Evolutionary conservation across 2,888 invertebrate genomes (phyloP).

Genomic region (Orthosia gothica): DNA sequence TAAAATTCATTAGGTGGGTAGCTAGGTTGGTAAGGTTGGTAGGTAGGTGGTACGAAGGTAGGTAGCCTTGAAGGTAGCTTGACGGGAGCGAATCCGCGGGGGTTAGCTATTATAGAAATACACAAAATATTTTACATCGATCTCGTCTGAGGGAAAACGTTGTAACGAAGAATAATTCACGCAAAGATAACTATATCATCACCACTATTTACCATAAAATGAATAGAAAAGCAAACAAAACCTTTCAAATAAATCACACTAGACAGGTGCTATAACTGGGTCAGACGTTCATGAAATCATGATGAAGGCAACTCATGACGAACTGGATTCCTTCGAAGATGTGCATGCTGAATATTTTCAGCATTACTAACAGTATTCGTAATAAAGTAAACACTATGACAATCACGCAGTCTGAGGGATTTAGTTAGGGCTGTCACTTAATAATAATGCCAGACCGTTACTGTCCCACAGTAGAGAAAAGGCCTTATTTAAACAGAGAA

Average conservation of each 20-base stretch:
- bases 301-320: constrained; percentile 41
- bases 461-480: no score
- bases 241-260: constrained; percentile 5
- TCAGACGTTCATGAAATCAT: constrained; percentile 22
- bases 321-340: constrained; percentile 50
- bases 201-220: not conserved
- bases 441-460: no score
- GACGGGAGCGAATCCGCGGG: no score
- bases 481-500: no score
- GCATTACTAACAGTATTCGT: constrained; percentile 50
- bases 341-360: constrained; percentile 54
- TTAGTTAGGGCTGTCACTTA: constrained; percentile 28
- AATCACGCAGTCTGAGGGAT: constrained; percentile 44
- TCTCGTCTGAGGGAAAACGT: not conserved
- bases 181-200: not conserved
- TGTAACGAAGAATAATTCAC: not conserved
- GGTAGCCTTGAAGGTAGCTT: no score
- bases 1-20: no score
- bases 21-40: no score
- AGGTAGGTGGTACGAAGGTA: no score
- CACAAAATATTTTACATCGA: not conserved
- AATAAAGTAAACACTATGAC: constrained; percentile 25
- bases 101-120: no score
- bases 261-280: constrained; percentile 34
- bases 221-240: not conserved